phyloP scores from a whole-genome alignment of 2,113 vertebrate species.

The Speoplatyrhinus poulsoni region DNA sequence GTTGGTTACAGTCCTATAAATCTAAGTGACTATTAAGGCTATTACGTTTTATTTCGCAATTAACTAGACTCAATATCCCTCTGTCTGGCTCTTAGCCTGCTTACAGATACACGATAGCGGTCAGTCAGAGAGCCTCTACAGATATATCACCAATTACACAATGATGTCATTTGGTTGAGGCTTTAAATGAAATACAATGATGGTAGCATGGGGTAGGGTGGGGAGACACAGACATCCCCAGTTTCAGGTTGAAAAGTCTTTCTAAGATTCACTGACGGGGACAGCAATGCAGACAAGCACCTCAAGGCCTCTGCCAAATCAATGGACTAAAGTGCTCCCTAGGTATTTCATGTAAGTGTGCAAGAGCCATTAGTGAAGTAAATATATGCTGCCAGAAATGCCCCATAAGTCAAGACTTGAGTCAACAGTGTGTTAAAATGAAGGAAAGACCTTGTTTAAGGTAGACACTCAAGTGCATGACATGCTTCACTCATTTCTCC shows the following conservation, averaged over 20 bases:
- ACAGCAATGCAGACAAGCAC: not conserved
- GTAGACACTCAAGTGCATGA: constrained; percentile 8
- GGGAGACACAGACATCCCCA: constrained; percentile 48
- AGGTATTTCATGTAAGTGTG: constrained; percentile 40
- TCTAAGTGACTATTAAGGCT: constrained; percentile 15
- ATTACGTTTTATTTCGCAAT: constrained; percentile 35
- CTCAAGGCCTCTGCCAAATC: constrained; percentile 34
- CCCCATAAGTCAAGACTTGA: constrained; percentile 30
- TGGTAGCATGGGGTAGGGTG: not conserved
- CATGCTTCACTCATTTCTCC: not conserved
- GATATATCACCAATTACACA: constrained; percentile 16
- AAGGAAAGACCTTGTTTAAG: constrained; percentile 24
- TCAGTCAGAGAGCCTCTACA: not conserved
- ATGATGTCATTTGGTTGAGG: constrained; percentile 13
- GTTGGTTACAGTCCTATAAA: constrained; percentile 5
- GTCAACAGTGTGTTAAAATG: constrained; percentile 38
- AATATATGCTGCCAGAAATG: constrained; percentile 39
- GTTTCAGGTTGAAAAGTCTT: constrained; percentile 6
- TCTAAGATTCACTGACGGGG: constrained; percentile 28
- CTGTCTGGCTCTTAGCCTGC: constrained; percentile 5
- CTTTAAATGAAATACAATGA: constrained; percentile 43
- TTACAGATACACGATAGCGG: constrained; percentile 13
- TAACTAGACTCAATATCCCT: not conserved
- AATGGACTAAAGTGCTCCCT: constrained; percentile 50
- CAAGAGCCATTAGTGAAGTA: constrained; percentile 51